These are phyloP conservation scores for Pampus argenteus DNA, from an alignment of 2,797 vertebrate species.

Conservation along the genomic window DNA sequence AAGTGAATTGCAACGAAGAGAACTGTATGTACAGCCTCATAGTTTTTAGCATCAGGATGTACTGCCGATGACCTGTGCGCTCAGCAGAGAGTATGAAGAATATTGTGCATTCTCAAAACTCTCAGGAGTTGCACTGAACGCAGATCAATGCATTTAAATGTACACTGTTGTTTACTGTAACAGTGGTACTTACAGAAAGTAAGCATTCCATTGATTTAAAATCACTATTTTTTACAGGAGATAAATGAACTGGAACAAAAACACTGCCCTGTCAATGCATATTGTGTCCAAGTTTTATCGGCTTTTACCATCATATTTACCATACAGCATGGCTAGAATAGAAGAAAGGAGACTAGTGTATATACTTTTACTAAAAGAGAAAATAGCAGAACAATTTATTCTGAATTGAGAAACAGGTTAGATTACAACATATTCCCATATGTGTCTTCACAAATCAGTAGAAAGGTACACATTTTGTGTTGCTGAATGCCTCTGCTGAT, in stretches of 20 bases:
- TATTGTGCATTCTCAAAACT: constrained; percentile 27
- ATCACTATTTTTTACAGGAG: constrained; percentile 18
- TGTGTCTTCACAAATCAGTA: background rate
- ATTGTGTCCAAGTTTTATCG: constrained; percentile 15
- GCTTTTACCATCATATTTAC: constrained; percentile 15
- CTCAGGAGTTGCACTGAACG: constrained; percentile 45
- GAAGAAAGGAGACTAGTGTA: background rate
- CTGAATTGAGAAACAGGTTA: background rate
- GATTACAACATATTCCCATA: background rate
- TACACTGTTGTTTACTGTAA: constrained; percentile 15
- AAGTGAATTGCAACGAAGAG: constrained; percentile 35
- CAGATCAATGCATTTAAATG: constrained; percentile 48
- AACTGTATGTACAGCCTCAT: constrained; percentile 13
- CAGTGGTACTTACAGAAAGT: constrained; percentile 25
- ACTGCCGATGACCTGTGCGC: constrained; percentile 43
- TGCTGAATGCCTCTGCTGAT: constrained; percentile 30
- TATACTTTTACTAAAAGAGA: background rate
- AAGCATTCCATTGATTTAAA: constrained; percentile 28
- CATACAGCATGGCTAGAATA: background rate
- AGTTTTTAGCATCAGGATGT: constrained; percentile 46
- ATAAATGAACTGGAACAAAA: constrained; percentile 23
- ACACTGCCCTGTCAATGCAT: constrained; percentile 4
- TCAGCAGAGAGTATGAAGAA: constrained; percentile 57
- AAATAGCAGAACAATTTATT: background rate
- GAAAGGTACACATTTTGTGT: background rate